Evolutionary conservation across 2,888 invertebrate species (phyloP).

Genomic region (Cremastobaeus sp.): DNA sequence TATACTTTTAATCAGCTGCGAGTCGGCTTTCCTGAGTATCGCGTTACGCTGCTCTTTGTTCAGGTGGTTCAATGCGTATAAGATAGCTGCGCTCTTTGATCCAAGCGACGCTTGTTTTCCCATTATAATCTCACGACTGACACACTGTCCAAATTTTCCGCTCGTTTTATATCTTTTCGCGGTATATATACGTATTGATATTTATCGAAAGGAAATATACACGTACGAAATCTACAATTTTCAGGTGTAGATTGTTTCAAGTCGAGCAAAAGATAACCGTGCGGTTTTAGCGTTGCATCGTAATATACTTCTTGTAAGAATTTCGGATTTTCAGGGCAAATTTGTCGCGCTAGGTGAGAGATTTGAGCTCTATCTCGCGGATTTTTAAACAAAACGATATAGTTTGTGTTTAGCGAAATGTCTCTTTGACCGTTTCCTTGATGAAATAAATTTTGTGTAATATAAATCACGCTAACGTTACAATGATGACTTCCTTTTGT

Average conservation of each 20-base stretch:
- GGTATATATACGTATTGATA: constrained; percentile 10
- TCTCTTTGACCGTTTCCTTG: constrained; percentile 21
- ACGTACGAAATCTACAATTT: constrained; percentile 11
- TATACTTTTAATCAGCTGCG: no score
- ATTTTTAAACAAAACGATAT: constrained; percentile 44
- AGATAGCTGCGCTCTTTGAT: no score
- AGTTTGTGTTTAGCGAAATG: constrained; percentile 43
- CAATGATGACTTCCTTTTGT: constrained; percentile 61
- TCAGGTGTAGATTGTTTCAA: constrained; percentile 2
- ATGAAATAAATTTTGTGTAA: constrained; percentile 38
- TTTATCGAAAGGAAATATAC: constrained; percentile 2
- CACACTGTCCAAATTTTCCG: no score
- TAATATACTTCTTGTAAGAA: constrained; percentile 55
- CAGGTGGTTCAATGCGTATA: no score
- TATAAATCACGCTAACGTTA: constrained; percentile 55
- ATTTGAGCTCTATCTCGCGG: no score
- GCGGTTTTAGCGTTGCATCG: constrained; percentile 5
- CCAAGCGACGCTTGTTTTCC: no score
- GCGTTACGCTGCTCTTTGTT: no score
- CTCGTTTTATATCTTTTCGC: no score
- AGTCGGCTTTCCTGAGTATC: no score
- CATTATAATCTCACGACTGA: no score
- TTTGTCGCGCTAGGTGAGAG: no score
- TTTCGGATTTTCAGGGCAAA: no score
- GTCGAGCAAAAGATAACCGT: constrained; percentile 4